Evolutionary conservation across 2,888 invertebrate genomes (phyloP).

Genomic region (Thelaira solivaga): DNA sequence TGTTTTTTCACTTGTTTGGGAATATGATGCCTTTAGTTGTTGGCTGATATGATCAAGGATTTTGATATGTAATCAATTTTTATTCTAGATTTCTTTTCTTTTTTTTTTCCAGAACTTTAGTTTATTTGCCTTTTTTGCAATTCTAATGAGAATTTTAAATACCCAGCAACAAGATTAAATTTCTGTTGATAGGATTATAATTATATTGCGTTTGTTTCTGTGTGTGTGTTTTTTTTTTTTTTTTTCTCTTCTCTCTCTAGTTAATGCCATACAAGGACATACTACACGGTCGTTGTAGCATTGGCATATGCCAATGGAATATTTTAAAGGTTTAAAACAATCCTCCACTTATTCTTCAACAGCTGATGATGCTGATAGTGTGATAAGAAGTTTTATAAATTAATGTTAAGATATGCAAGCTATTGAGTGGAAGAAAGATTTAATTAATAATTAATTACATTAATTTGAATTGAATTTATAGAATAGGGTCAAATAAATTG

Average conservation of each 20-base stretch:
- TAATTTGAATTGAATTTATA: background rate
- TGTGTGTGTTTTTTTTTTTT: too few species aligned
- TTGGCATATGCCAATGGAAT: constrained; percentile 46
- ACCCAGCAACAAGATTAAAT: constrained; percentile 41
- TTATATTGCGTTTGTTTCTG: constrained; percentile 27
- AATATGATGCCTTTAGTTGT: constrained; percentile 34
- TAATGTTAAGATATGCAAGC: background rate
- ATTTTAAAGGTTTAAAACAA: background rate
- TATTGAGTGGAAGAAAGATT: background rate
- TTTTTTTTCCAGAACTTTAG: background rate
- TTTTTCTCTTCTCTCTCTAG: too few species aligned
- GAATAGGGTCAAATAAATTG: too few species aligned
- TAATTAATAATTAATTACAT: background rate
- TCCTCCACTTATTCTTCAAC: background rate
- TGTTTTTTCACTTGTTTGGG: constrained; percentile 6
- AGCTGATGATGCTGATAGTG: background rate
- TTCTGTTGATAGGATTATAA: constrained; percentile 54
- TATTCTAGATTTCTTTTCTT: constrained; percentile 37
- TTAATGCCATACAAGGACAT: constrained; percentile 38
- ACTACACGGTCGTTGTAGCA: background rate
- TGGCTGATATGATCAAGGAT: constrained; percentile 56
- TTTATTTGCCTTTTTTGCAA: constrained; percentile 39
- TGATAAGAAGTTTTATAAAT: constrained; percentile 4
- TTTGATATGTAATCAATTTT: constrained; percentile 54
- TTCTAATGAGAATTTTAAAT: constrained; percentile 57